Base-by-base conservation (phyloP, 2,797 vertebrate genomes). In the Muraenolepis orangiensis region DNA sequence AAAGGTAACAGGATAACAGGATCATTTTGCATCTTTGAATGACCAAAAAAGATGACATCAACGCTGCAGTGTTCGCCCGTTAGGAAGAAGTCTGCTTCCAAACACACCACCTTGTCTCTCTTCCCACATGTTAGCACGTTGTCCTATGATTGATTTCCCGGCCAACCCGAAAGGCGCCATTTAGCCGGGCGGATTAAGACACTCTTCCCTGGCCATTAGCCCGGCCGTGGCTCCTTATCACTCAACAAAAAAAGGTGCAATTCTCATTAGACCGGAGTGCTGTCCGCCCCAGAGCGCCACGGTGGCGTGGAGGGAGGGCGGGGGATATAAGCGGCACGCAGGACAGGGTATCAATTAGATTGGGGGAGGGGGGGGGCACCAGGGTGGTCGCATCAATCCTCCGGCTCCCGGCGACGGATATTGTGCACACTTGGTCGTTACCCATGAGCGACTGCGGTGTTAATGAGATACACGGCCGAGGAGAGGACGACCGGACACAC, bases 331-430 rank as follows among this genome's bases (percentile, higher is more conserved):
- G 42, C 13, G 42, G 16, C 88, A 66, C 82, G 84, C 74, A 85
- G 76, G 83, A 69, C 40, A 64, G 76, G 80, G 75, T 87, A 89
- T 91, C 89, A 89, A 87, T 90, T 87, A 88, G 81, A 84, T n/a
- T n/a, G 57, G 74, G 78, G 72, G 68, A 36, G 81, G 88, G n/a
- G n/a, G n/a, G n/a, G n/a, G n/a, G n/a, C n/a, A n/a, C n/a, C n/a
- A n/a, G n/a, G n/a, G n/a, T n/a, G n/a, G n/a, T n/a, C n/a, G 77
- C 88, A 87, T 91, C 87, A 84, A 88, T 90, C 86, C 78, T 79
- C 30, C 71, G 75, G 85, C 85, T 81, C 61, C 81, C 80, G 71
- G 75, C 84, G 81, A 81, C 80, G 73, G 86, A 90, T 85, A 85
- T 46, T 69, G 83, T 71, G 78, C 29, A 0, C 70, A 6, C 42